Evolutionary conservation across 1,140 invertebrate genomes (phyloP), one percentile per base, ranked within the genome.

Genomic region (Meloidogyne chitwoodi): DNA sequence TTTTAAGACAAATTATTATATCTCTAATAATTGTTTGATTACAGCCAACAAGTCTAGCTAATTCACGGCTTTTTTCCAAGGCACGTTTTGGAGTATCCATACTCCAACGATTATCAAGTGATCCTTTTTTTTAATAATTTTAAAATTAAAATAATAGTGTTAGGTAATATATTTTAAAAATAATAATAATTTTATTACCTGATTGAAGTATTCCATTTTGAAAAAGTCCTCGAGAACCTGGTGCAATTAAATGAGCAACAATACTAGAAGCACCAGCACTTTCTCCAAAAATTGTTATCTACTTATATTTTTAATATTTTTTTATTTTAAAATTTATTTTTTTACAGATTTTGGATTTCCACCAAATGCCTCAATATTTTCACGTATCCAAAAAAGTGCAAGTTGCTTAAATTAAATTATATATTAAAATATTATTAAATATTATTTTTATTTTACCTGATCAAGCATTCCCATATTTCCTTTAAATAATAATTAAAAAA

Each of bases 221-320:
- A 89, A 97, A 98, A 44, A 96, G 90, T 83, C 93, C 92, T 80
- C 93, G 89, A 79, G 88, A 91, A 16, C 96, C 89, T 1, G 95
- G 94, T 4, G 94, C 96, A 16, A 99, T 89, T 56, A 98, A 89
- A 89, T 97, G 95, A 83, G 96, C 90, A 24, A 93, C 93, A 6
- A 98, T 93, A 44, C 93, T 93, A 6, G 93, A 93, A 1, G 94
- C 94, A 19, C 96, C 95, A 12, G 95, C 95, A 79, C 93, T 95
- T 88, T 98, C 96, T n/a, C 95, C 95, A 86, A 98, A 96, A 14
- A 98, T 89, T 0, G 95, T 96, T n/a, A 98, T 81, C 14, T 62
- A 65, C 71, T 75, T 38, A 41, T 41, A 27, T 68, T 44, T 67
- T 67, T 12, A 68, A 34, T 16, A 12, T 24, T n/a, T 14, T 41